Evolutionary conservation across 2,113 vertebrate genomes (phyloP), one percentile per base, ranked within the genome.

Genomic region (Taurulus bubalis): DNA sequence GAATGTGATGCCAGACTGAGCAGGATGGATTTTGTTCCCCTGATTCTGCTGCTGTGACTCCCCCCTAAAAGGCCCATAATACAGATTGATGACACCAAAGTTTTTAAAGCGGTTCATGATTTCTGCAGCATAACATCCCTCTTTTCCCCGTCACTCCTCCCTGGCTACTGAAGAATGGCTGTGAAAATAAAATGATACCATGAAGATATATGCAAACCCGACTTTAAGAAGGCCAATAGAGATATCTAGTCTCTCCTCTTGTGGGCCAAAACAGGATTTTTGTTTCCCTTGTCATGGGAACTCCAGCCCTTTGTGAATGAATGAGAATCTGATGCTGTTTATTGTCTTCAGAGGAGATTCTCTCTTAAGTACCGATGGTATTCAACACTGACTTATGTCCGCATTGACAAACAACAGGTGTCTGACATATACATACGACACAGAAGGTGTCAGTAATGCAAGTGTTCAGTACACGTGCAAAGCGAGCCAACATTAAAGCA

Each of bases 61-160:
- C 75, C 74, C 75, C 30, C 64, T 82, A 71, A 89, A 77, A 80
- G 66, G 70, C 62, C 77, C 62, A 69, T 84, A 80, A 89, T 82
- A 68, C 56, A 91, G 76, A 89, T 73, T 83, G 79, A 87, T 89
- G 77, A 80, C 73, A 78, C 78, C 60, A 82, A 82, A 78, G 73
- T 80, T 87, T 85, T 86, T 82, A 84, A 75, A 77, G 70, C 59
- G 12, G 58, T 83, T 67, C 81, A 81, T 2, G 47, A 73, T 71
- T 88, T 81, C 59, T 80, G 72, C 75, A 79, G 80, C 22, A 49
- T 72, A 74, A 66, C 71, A 87, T 82, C 55, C 63, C 15, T 74
- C 38, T 74, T 75, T 63, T 42, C 47, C 56, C 73, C 86, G 83
- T 79, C 87, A 83, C 45, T 74, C 63, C 73, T 76, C 58, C 64